These are phyloP conservation scores for Laterallus jamaicensis DNA, from an alignment of 2,113 vertebrate species.

Conservation along the genomic window DNA sequence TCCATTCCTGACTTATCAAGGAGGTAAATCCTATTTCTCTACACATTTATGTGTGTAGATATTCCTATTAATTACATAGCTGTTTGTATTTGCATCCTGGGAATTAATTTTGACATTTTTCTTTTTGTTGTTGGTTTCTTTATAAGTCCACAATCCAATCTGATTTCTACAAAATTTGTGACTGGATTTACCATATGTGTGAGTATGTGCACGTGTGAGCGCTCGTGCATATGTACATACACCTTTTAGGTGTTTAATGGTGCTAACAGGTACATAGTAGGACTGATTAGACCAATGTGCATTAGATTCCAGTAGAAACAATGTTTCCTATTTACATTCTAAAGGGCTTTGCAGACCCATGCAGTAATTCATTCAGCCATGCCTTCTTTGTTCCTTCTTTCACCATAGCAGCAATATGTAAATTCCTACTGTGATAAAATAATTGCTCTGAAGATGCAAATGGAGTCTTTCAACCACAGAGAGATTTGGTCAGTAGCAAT, in stretches of 20 bases:
- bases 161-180: not conserved
- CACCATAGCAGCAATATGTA: not conserved
- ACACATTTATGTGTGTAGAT: not conserved
- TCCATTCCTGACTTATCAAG: not conserved
- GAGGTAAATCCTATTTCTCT: not conserved
- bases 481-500: not conserved
- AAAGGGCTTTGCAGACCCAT: not conserved
- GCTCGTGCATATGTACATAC: fast-evolving
- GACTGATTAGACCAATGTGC: not conserved
- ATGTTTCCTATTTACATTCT: not conserved
- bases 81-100: not conserved
- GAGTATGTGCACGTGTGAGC: fast-evolving
- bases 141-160: not conserved
- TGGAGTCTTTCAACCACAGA: not conserved
- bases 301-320: not conserved
- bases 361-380: not conserved
- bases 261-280: not conserved
- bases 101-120: not conserved
- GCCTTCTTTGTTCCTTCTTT: not conserved
- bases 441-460: not conserved
- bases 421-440: not conserved
- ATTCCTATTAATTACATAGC: not conserved
- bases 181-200: not conserved
- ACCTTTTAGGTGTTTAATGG: not conserved
- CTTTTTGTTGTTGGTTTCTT: not conserved